Evolutionary conservation across 2,797 vertebrate genomes (phyloP).

Genomic region (Hypotaenidia philippensis): DNA sequence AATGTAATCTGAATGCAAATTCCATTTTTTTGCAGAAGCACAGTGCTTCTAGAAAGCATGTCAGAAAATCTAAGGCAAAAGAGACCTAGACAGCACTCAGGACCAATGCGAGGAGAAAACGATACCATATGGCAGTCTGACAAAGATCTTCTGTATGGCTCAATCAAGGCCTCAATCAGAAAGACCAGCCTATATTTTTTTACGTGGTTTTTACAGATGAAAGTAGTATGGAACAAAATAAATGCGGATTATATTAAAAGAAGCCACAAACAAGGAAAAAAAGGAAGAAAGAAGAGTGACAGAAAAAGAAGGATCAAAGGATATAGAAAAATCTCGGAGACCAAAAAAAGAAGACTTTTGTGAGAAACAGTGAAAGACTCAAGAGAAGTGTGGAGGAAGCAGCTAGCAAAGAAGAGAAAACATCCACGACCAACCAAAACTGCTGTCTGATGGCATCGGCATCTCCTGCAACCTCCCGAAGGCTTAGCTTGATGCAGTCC

Average conservation of each 20-base stretch:
- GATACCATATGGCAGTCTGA: not conserved
- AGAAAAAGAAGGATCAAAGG: not conserved
- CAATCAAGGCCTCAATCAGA: not conserved
- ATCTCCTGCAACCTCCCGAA: not conserved
- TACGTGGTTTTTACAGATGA: not conserved
- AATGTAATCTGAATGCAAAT: not conserved
- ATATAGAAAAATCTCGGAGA: not conserved
- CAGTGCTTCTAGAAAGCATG: rapidly evolving
- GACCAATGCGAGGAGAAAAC: not conserved
- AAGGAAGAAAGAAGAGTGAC: not conserved
- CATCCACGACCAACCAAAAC: not conserved
- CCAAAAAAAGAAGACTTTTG: not conserved
- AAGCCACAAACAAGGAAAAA: not conserved
- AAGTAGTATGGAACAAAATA: not conserved
- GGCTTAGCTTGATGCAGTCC: not conserved
- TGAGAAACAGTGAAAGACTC: not conserved
- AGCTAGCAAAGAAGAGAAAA: not conserved
- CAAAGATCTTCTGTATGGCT: not conserved
- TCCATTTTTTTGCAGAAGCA: not conserved
- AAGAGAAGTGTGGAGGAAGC: not conserved
- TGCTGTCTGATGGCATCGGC: not conserved
- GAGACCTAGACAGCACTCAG: not conserved
- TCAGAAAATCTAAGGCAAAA: not conserved
- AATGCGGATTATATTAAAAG: not conserved
- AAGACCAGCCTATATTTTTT: not conserved